Evolutionary conservation across 2,113 vertebrate species (phyloP).

Genomic region (Helogale parvula): DNA sequence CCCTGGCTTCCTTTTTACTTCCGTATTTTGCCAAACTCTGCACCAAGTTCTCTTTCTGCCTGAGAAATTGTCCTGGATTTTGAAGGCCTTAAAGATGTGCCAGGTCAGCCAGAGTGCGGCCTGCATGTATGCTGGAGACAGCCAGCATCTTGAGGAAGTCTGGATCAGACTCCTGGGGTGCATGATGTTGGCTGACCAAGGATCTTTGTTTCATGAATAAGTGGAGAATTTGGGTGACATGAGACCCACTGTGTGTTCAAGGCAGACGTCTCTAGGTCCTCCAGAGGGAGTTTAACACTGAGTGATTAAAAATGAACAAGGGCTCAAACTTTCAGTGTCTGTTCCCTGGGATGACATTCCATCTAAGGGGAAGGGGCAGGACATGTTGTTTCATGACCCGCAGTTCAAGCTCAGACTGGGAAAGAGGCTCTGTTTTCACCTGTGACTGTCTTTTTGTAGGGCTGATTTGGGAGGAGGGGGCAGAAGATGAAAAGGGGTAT

Average conservation of each 20-base stretch:
- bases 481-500: not conserved
- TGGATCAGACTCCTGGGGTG: constrained; percentile 74
- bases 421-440: not conserved
- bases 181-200: constrained; percentile 73
- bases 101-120: not conserved
- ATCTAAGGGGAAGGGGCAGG: not conserved
- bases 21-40: not conserved
- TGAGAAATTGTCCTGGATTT: not conserved
- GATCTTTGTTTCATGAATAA: constrained; percentile 84
- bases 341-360: not conserved
- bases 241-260: constrained; percentile 80
- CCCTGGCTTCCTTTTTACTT: not conserved
- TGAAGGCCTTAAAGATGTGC: not conserved
- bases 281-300: constrained; percentile 75
- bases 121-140: rapidly evolving
- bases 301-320: constrained; percentile 85
- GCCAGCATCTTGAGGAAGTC: not conserved
- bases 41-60: not conserved
- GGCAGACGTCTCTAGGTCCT: constrained; percentile 72
- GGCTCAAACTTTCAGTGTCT: constrained; percentile 75
- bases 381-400: not conserved
- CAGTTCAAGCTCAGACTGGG: not conserved
- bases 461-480: not conserved
- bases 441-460: not conserved
- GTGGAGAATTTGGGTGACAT: constrained; percentile 84